Percentiles rank a stretch among this genome's conserved stretches.
These are phyloP conservation scores for Diphyllodes magnificus DNA, from an alignment of 2,113 vertebrate genomes.

Conservation along the genomic window DNA sequence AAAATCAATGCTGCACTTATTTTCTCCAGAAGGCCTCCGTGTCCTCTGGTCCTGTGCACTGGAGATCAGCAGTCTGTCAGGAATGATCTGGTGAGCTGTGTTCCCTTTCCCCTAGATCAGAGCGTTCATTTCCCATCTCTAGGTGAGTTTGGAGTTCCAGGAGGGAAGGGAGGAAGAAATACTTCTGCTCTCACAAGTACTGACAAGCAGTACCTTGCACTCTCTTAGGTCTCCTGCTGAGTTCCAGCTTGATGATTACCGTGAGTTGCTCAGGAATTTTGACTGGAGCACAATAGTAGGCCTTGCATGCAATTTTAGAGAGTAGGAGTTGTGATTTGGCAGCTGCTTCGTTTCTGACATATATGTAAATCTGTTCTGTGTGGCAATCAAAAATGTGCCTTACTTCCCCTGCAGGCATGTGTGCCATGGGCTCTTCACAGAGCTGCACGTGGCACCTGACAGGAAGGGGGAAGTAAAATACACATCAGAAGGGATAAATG, in stretches of 20 bases:
- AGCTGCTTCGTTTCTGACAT: neutral
- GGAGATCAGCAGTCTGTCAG: neutral
- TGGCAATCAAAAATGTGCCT: neutral
- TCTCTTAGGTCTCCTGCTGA: neutral
- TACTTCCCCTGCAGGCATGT: neutral
- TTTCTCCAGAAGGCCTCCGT: neutral
- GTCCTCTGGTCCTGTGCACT: neutral
- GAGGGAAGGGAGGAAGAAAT: neutral
- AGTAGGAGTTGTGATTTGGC: constrained; percentile 37
- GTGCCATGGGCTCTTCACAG: neutral
- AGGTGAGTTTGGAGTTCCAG: neutral
- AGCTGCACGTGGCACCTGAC: neutral
- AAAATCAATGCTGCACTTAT: neutral
- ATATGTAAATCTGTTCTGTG: neutral
- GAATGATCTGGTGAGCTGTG: neutral
- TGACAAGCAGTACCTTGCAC: neutral
- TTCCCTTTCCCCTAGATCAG: neutral
- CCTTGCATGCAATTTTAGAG: neutral
- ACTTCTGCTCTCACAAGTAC: neutral
- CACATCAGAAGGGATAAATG: neutral
- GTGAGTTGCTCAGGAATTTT: neutral
- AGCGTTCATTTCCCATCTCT: neutral
- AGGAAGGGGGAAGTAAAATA: neutral
- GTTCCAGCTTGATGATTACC: neutral
- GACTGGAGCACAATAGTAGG: neutral